Percentiles rank a stretch among this genome's conserved stretches.
Conservation (phyloP, 2,113 vertebrate species). For the Pycnonotus jocosus region DNA sequence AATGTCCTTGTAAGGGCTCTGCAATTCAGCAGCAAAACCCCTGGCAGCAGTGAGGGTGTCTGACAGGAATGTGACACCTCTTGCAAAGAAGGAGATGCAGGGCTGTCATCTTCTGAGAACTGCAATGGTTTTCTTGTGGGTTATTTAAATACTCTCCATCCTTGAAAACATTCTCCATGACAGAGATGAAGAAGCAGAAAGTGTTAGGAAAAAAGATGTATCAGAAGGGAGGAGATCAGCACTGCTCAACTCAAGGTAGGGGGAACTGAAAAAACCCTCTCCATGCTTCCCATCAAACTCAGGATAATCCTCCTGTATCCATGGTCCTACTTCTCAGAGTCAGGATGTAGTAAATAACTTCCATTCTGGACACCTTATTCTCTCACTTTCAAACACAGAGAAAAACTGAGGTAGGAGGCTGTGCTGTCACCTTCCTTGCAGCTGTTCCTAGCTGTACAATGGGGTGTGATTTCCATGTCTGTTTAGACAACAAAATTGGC, state of each 20-base stretch:
- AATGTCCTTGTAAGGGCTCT: background rate
- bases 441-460: background rate
- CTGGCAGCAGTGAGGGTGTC: background rate
- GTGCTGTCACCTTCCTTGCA: background rate
- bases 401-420: background rate
- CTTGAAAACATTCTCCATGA: background rate
- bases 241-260: background rate
- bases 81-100: background rate
- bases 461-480: background rate
- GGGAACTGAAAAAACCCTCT: background rate
- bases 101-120: background rate
- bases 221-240: background rate
- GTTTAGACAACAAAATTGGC: background rate
- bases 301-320: background rate
- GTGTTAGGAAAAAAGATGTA: background rate
- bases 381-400: background rate
- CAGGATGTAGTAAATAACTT: background rate
- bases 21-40: background rate
- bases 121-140: rapidly evolving
- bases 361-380: background rate
- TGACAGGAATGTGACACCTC: background rate
- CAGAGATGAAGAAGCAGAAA: background rate
- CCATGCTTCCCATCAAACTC: background rate
- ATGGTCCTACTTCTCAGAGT: background rate
- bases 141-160: background rate